phyloP scores from a whole-genome alignment of 1,140 invertebrate species.

The Dolichoris vasculosae region DNA sequence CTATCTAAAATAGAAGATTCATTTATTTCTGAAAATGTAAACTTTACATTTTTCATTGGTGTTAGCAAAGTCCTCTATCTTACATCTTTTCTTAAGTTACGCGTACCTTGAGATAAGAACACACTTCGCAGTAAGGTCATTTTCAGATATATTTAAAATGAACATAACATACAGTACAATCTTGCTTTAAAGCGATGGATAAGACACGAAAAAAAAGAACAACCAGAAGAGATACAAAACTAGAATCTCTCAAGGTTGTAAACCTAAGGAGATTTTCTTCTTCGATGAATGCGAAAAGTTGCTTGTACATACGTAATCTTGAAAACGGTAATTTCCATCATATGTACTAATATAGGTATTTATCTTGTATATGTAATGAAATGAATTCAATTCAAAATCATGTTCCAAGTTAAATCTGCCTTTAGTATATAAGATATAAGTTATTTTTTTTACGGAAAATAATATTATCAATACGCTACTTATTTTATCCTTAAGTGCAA shows the following conservation, averaged over 20 bases:
- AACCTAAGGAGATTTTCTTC: background rate
- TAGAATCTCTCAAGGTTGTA: background rate
- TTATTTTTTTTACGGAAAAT: no score
- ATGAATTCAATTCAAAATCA: no score
- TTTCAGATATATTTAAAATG: background rate
- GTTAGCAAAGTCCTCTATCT: background rate
- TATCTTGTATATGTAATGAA: no score
- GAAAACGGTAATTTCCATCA: no score
- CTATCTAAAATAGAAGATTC: background rate
- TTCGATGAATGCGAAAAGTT: constrained; percentile 15
- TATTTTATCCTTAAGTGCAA: no score
- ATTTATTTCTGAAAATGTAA: background rate
- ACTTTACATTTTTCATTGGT: background rate
- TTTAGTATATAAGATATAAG: no score
- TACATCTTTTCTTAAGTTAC: background rate
- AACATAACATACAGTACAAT: background rate
- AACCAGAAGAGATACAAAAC: no score
- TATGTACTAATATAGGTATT: no score
- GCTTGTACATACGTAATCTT: background rate
- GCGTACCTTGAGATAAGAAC: background rate
- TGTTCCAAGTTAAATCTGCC: no score
- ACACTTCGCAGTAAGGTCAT: background rate
- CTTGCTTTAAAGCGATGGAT: background rate
- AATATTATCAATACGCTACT: no score
- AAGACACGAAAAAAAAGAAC: background rate